Evolutionary conservation across 1,140 invertebrate genomes (phyloP), one percentile per base, ranked within the genome.

Genomic region (Grapholita molesta): DNA sequence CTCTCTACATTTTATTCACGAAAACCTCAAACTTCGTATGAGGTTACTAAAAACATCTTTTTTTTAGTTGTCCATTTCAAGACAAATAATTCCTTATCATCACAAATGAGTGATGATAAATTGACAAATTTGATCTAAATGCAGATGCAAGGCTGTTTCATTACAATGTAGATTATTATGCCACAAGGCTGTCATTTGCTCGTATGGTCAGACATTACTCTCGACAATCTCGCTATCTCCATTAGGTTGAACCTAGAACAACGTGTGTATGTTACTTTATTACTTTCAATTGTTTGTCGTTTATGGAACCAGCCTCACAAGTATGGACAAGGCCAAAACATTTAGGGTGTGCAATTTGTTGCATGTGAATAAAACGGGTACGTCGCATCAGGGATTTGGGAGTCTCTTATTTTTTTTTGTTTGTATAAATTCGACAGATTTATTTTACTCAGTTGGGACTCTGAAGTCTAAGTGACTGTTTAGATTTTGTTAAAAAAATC

Each of bases 231-330:
- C 53, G 53, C 53, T 61, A 61, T 61, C 55, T 61, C 55, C 55
- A 61, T 61, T 61, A 28, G 4, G 24, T 57, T 61, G 23, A 5
- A 28, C 24, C 55, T 61, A 61, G 24, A 30, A 32, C 55, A 61
- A 73, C 72, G 65, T 68, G 67, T 71, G 69, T 73, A 71, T 68
- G 71, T 78, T 67, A 77, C 71, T 82, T 82, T 78, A 83, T 86
- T 84, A 80, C 79, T 77, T 78, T 78, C 80, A 86, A 85, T 86
- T 88, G 83, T 86, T 82, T 76, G 70, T 82, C 83, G 70, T 84
- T 78, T 84, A 82, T 79, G 78, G 82, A 64, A 76, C 70, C 70
- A 70, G 75, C 65, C 74, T 70, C 70, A 68, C 66, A 68, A 73
- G 74, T 67, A 70, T 48, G 67, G 70, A 71, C 79, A 82, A 85